Evolutionary conservation across 2,113 vertebrate species (phyloP).

Genomic region (Kryptolebias marmoratus): DNA sequence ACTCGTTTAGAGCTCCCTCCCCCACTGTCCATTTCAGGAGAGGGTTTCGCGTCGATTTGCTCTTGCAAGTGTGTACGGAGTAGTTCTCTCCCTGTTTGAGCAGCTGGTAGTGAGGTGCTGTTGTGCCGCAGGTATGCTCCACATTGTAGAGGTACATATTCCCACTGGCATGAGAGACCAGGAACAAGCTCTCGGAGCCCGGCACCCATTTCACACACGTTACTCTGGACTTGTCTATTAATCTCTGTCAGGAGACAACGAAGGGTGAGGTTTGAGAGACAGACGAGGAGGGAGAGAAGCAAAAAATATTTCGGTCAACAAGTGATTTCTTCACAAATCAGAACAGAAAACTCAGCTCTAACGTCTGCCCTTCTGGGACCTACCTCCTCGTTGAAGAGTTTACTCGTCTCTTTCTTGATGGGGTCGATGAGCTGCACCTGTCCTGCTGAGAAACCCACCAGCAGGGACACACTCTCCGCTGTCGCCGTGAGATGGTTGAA

Average conservation of each 20-base stretch:
- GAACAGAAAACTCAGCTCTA: neutral
- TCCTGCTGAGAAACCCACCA: slow-evolving; percentile 98
- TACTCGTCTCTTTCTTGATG: slow-evolving; percentile 99
- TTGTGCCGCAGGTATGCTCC: slow-evolving; percentile 96
- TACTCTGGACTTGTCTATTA: slow-evolving; percentile 99
- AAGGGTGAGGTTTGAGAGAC: slow-evolving; percentile 21
- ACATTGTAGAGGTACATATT: slow-evolving; percentile 99
- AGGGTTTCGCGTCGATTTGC: slow-evolving; percentile 98
- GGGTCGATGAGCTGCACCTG: slow-evolving; percentile 99
- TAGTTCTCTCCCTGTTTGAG: slow-evolving; percentile 98
- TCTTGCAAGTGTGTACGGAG: slow-evolving; percentile 98
- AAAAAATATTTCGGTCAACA: slow-evolving; percentile 10
- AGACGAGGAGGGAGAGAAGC: neutral
- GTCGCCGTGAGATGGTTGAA: slow-evolving; percentile 99
- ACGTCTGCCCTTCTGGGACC: slow-evolving; percentile 54
- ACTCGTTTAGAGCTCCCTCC: slow-evolving; percentile 96
- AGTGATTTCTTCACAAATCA: neutral
- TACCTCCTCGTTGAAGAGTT: slow-evolving; percentile 99
- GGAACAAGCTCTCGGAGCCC: slow-evolving; percentile 97
- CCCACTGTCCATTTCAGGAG: slow-evolving; percentile 98
- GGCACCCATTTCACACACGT: slow-evolving; percentile 99
- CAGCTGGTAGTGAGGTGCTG: slow-evolving; percentile 97
- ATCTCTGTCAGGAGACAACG: slow-evolving; percentile 85
- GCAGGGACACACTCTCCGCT: slow-evolving; percentile 95
- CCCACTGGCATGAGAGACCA: slow-evolving; percentile 97